phyloP scores from a whole-genome alignment of 1,140 invertebrate genomes.

The Mamestra configurata region DNA sequence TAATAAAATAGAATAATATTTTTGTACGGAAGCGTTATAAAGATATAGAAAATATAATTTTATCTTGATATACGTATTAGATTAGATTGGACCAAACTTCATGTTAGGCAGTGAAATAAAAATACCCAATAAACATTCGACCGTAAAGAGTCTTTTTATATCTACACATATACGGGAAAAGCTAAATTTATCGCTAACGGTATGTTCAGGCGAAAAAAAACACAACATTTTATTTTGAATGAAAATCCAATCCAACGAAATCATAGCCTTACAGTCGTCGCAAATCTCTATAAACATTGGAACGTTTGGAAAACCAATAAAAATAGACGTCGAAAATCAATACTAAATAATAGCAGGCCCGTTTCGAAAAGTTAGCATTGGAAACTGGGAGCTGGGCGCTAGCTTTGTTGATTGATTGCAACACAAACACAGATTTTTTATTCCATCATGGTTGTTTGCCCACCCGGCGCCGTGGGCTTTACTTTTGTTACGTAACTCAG shows the following conservation, averaged over 20 bases:
- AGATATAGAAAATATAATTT: constrained; percentile 34
- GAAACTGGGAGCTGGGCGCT: constrained; percentile 61
- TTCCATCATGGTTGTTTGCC: constrained; percentile 65
- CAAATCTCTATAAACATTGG: constrained; percentile 76
- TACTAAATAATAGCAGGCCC: constrained; percentile 75
- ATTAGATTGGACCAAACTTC: constrained; percentile 39
- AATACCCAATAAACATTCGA: constrained; percentile 21
- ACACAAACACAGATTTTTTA: constrained; percentile 78
- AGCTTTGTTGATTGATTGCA: constrained; percentile 83
- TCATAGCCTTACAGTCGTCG: constrained; percentile 64
- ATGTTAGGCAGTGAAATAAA: constrained; percentile 44
- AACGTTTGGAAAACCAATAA: constrained; percentile 68
- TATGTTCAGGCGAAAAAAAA: constrained; percentile 38
- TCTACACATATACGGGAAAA: constrained; percentile 13
- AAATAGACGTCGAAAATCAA: constrained; percentile 75
- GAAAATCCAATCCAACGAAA: constrained; percentile 67
- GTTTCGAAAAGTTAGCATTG: constrained; percentile 77
- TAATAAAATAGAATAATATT: constrained; percentile 41
- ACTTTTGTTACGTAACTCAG: constrained; percentile 61
- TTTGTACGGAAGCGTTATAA: constrained; percentile 28
- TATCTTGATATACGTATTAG: constrained; percentile 31
- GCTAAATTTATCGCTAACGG: constrained; percentile 27
- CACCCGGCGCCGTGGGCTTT: constrained; percentile 53
- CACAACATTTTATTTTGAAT: constrained; percentile 54
- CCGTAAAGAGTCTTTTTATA: constrained; percentile 39